Evolutionary conservation across 1,140 invertebrate genomes (phyloP).

Genomic region (Epicauta chinensis): DNA sequence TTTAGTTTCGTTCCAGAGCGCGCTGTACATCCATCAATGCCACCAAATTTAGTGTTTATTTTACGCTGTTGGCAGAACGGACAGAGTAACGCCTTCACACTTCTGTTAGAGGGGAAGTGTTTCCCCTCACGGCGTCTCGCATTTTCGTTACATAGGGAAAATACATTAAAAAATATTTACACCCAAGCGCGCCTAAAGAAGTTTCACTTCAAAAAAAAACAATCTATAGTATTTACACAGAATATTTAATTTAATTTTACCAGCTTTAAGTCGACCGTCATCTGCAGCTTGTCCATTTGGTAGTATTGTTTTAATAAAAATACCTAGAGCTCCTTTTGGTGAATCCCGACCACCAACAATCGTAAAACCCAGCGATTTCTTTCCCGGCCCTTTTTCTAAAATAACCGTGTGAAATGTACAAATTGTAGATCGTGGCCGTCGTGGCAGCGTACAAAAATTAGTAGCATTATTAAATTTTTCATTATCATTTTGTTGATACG

Average conservation of each 20-base stretch:
- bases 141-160: too few species aligned
- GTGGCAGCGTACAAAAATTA: slow-evolving; percentile 64
- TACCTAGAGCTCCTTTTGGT: slow-evolving; percentile 77
- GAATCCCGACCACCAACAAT: slow-evolving; percentile 87
- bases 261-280: slow-evolving; percentile 74
- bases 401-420: slow-evolving; percentile 68
- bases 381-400: slow-evolving; percentile 76
- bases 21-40: too few species aligned
- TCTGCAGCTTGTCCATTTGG: slow-evolving; percentile 79
- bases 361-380: slow-evolving; percentile 83
- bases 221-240: too few species aligned
- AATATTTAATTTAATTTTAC: slow-evolving; percentile 41
- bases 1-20: too few species aligned
- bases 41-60: too few species aligned
- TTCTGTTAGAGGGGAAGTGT: too few species aligned
- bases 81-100: too few species aligned
- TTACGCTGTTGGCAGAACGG: too few species aligned
- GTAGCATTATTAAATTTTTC: slow-evolving; percentile 47
- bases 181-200: too few species aligned
- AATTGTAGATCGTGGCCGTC: slow-evolving; percentile 57
- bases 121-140: too few species aligned
- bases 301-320: slow-evolving; percentile 86
- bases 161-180: too few species aligned
- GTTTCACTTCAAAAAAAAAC: too few species aligned
- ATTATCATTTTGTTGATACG: background rate